Evolutionary conservation across 2,113 vertebrate genomes (phyloP), one percentile per base, ranked within the genome.

Genomic region (Trogon melanurus): DNA sequence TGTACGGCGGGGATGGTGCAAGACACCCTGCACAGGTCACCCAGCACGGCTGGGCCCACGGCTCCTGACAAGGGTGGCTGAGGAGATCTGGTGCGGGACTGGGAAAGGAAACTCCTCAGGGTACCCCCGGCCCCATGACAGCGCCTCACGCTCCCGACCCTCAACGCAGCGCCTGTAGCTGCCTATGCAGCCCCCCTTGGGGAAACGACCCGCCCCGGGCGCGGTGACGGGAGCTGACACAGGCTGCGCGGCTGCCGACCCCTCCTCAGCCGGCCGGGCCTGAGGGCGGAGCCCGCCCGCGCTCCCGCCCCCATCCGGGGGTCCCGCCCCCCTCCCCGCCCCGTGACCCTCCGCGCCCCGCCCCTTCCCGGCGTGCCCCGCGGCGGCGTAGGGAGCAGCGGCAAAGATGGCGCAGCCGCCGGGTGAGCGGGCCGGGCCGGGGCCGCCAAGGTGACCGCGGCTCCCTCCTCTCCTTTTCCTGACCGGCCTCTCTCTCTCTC

Each of bases 381-480:
- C 60, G n/a, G 21, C 26, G 15, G 41, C 23, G 18, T 23, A 27
- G 5, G 4, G 41, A 41, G 56, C 62, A 58, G 69, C 56, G 16
- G 30, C n/a, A 91, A 96, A 97, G 85, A 95, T 96, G 96, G 96
- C 95, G 96, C 93, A 92, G 64, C n/a, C 81, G 51, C 95, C 94
- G 14, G 96, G 96, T 97, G 53, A 91, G 95, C 65, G 71, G 36
- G 36, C 36, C 0, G 8, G 27, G 36, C 36, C 12, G 27, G 16
- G 45, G n/a, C 8, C 7, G 19, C 47, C 89, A 94, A 95, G 91
- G 88, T 88, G 79, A 93, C 78, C 88, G 95, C 57, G 44, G 69
- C 17, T 23, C 14, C 25, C 21, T 10, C 5, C 9, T 36, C 4
- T 29, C 11, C 26, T 10, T 4, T 30, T 5, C 3, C 67, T 95